These are phyloP conservation scores for Ornithorhynchus anatinus DNA, from an alignment of 2,113 vertebrate species.

Conservation along the genomic window DNA sequence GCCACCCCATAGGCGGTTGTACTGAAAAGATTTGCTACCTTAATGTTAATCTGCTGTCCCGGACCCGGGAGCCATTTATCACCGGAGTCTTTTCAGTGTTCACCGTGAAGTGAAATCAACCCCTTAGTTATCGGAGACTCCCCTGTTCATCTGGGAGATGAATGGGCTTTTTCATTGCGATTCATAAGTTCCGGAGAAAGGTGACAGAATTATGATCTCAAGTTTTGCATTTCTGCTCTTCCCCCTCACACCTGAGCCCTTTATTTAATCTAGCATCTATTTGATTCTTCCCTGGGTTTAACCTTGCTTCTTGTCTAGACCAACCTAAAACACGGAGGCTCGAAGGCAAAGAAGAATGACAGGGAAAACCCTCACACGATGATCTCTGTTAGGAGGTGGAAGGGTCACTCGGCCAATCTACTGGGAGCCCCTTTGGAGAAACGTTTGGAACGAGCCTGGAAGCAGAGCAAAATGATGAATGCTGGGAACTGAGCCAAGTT, in stretches of 20 bases:
- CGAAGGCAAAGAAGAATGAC: background rate
- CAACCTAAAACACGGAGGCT: background rate
- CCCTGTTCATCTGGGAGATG: constrained; percentile 6
- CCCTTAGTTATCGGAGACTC: background rate
- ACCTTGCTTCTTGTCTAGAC: background rate
- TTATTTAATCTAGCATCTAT: background rate
- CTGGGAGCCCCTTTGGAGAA: too few species aligned
- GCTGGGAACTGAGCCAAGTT: accelerated
- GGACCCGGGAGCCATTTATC: background rate
- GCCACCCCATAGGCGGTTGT: background rate
- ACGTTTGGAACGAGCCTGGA: too few species aligned
- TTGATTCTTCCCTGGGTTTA: background rate
- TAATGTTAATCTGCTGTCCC: background rate
- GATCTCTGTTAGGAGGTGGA: too few species aligned
- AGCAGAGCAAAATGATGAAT: accelerated
- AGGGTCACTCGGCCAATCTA: too few species aligned
- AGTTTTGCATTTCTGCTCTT: background rate
- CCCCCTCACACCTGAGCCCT: background rate
- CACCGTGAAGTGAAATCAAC: background rate
- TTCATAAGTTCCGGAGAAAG: background rate
- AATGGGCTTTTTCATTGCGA: background rate
- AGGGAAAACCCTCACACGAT: too few species aligned
- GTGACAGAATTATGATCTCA: too few species aligned
- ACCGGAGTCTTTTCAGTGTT: background rate
- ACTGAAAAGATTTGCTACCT: background rate